Percentiles rank a stretch among this genome's conserved stretches.
phyloP scores from a whole-genome alignment of 2,113 vertebrate species.

The Seriola dumerili region DNA sequence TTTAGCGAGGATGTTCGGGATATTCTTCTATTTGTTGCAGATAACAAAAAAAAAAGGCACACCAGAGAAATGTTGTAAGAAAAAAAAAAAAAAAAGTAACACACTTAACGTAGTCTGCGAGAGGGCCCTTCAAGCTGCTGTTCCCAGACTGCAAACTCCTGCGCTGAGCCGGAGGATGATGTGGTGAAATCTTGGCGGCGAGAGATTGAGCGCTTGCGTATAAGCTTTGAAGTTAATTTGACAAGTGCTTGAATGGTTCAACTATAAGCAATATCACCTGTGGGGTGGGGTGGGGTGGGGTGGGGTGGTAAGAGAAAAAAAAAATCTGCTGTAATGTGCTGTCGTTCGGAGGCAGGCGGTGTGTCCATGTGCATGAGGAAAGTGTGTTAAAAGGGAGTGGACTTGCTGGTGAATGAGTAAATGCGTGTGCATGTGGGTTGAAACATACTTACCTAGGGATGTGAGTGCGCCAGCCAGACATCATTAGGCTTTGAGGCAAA shows the following conservation, averaged over 20 bases:
- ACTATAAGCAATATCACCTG: slow-evolving; percentile 50
- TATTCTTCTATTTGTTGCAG: not conserved
- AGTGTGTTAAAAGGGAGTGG: slow-evolving; percentile 32
- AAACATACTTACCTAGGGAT: slow-evolving; percentile 66
- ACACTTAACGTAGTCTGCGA: slow-evolving; percentile 30
- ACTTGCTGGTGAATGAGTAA: slow-evolving; percentile 16
- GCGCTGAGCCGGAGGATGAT: slow-evolving; percentile 24
- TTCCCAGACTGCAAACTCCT: slow-evolving; percentile 35
- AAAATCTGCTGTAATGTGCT: slow-evolving; percentile 11
- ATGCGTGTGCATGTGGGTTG: slow-evolving; percentile 8
- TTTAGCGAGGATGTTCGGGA: not conserved
- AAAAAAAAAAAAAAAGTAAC: slow-evolving; percentile 5
- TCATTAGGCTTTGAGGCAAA: slow-evolving; percentile 67
- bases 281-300: not conserved
- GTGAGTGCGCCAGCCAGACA: slow-evolving; percentile 62
- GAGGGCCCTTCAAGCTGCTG: slow-evolving; percentile 11
- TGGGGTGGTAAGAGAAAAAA: too few relatives aligned
- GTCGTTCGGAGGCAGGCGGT: not conserved
- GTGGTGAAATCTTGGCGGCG: slow-evolving; percentile 31
- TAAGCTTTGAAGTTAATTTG: slow-evolving; percentile 70
- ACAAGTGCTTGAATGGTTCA: slow-evolving; percentile 37
- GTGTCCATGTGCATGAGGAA: slow-evolving; percentile 2
- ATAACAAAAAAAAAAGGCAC: not conserved
- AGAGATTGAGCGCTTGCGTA: slow-evolving; percentile 12
- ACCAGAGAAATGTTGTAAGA: not conserved